Conservation (phyloP, 37 sponge, comb jelly and placozoan species). For the Mnemiopsis leidyi region DNA sequence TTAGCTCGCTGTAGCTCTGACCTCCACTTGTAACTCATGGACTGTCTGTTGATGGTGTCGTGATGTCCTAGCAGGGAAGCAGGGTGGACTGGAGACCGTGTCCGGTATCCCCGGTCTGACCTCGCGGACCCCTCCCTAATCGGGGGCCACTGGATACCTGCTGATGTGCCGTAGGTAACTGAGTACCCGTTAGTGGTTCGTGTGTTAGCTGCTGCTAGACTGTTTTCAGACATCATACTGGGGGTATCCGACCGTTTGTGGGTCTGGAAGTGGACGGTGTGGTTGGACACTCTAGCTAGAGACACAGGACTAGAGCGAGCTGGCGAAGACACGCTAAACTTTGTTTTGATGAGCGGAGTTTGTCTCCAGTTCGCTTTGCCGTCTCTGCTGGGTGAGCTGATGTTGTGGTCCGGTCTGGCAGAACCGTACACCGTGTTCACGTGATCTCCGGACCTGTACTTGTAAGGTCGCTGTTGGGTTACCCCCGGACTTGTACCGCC, state of each 20-base stretch:
- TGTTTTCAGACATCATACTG: constrained; percentile 6
- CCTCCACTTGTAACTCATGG: constrained; percentile 6
- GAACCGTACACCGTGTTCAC: background rate
- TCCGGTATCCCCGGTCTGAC: background rate
- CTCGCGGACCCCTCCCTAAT: background rate
- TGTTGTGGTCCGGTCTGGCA: background rate
- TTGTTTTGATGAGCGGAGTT: constrained; percentile 13
- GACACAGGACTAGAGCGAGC: background rate
- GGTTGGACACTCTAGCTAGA: background rate
- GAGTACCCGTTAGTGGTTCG: background rate
- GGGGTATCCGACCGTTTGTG: background rate
- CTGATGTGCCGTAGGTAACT: background rate
- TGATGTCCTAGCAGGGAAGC: background rate
- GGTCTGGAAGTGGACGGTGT: background rate
- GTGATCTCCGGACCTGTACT: background rate
- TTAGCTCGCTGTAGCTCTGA: background rate
- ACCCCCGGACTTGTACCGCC: background rate
- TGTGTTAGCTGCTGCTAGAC: background rate
- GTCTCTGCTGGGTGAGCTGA: background rate
- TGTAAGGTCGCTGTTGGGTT: background rate
- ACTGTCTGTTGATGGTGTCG: background rate
- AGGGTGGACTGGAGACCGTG: background rate
- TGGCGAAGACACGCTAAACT: background rate
- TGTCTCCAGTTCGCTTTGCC: constrained; percentile 59
- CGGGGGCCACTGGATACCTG: constrained; percentile 11